A percentile compares a stretch with the other conserved stretches of the same genome.
Conservation (phyloP, 2,797 vertebrate species). For the Gobio occitaniae region DNA sequence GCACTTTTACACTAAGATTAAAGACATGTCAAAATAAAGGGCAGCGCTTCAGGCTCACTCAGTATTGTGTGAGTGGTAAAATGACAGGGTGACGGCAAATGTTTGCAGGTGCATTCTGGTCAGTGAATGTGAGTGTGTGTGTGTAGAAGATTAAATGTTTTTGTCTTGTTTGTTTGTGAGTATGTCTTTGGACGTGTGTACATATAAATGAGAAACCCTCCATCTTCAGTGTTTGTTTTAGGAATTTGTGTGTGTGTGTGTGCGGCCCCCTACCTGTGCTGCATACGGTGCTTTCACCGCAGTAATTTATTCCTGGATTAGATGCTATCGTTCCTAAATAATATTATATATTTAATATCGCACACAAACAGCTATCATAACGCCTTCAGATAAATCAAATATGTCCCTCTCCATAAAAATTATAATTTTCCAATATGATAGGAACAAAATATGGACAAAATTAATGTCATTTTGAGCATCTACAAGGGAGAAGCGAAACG, state of each 20-base stretch:
- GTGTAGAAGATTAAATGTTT: slow-evolving; percentile 43
- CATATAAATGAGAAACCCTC: slow-evolving; percentile 7
- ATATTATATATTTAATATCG: slow-evolving; percentile 52
- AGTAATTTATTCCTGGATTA: slow-evolving; percentile 64
- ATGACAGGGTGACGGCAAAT: slow-evolving; percentile 41
- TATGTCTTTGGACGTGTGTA: slow-evolving; percentile 26
- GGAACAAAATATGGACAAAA: slow-evolving; percentile 41
- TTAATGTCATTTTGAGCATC: not conserved
- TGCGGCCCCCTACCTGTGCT: slow-evolving; percentile 30
- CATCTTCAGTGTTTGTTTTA: slow-evolving; percentile 8
- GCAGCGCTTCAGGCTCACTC: slow-evolving; percentile 22
- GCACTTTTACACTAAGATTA: slow-evolving; percentile 52
- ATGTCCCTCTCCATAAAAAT: slow-evolving; percentile 5
- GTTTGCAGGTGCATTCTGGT: slow-evolving; percentile 46
- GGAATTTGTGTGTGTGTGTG: slow-evolving; percentile 21
- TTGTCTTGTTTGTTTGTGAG: slow-evolving; percentile 42
- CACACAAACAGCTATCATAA: slow-evolving; percentile 31
- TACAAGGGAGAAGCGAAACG: not conserved
- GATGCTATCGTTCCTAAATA: slow-evolving; percentile 41
- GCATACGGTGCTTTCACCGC: slow-evolving; percentile 47
- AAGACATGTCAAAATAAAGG: slow-evolving; percentile 50
- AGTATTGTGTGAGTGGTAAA: slow-evolving; percentile 41
- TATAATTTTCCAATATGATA: slow-evolving; percentile 40
- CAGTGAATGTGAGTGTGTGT: slow-evolving; percentile 20
- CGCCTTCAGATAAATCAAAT: slow-evolving; percentile 47